Base-by-base conservation (phyloP, 2,888 invertebrate genomes). In the Lamproptera curius region DNA sequence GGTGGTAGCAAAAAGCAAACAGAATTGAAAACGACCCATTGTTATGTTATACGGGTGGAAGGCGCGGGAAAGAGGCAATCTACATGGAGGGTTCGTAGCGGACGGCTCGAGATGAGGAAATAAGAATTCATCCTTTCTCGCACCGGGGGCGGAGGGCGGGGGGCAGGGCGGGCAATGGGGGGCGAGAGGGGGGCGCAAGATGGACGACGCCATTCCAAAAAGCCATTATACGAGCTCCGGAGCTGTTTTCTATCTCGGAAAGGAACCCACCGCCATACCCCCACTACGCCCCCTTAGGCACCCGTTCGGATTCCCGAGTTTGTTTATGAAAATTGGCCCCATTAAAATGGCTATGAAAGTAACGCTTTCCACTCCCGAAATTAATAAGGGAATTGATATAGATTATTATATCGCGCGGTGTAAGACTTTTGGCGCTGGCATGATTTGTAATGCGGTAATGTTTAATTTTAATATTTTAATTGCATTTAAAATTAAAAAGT, bases 201-300 rank as follows among this genome's bases (percentile, higher is more conserved):
- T 89, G 90, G 90, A 91, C 90, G 90, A 90, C 89, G 90, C 90
- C 90, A 91, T 91, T 92, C 90, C 91, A 89, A 89, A 90, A 90
- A 90, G 88, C 90, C 91, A 90, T 91, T 91, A 91, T 90, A 90
- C 90, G 88, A 90, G 89, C 90, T 83, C 89, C 79, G 83, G 89
- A 87, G 89, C 90, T 90, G 90, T 90, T 89, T 89, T 89, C 81
- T 85, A 81, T 78, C 76, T 88, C 77, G 86, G 82, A 81, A 75
- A 76, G 73, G 84, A 88, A 85, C 74, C 73, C 76, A 56, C 52
- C n/a, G 55, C 75, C 69, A 63, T 56, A 62, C 53, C n/a, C n/a
- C n/a, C n/a, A n/a, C n/a, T n/a, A n/a, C n/a, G n/a, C n/a, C n/a
- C n/a, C n/a, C n/a, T n/a, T n/a, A n/a, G n/a, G n/a, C n/a, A n/a